Conservation (phyloP, 2,113 vertebrate genomes). For the Microcebus murinus region DNA sequence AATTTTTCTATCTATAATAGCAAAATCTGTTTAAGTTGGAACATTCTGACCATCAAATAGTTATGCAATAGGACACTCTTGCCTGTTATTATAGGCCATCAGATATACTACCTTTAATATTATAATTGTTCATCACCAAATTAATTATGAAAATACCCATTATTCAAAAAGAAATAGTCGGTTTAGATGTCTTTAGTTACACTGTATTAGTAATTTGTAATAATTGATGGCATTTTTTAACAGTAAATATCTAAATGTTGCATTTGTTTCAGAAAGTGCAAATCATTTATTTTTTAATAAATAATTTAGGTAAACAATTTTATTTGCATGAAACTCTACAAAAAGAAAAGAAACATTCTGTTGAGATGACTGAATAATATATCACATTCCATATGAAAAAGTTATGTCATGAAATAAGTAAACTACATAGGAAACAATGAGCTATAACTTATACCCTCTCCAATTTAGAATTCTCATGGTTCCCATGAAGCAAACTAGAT, state of each 20-base stretch:
- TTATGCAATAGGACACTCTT: not conserved
- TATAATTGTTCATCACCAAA: not conserved
- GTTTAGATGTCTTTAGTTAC: not conserved
- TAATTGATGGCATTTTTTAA: not conserved
- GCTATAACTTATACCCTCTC: not conserved
- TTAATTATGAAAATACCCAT: not conserved
- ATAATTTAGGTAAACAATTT: not conserved
- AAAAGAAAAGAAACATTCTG: not conserved
- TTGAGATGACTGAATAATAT: not conserved
- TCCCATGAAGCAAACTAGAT: not conserved
- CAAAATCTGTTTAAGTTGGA: not conserved
- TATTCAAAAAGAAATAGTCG: not conserved
- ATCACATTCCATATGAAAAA: not conserved
- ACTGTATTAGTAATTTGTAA: not conserved
- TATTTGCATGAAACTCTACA: not conserved
- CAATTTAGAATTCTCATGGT: constrained; percentile 34
- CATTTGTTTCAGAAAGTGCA: not conserved
- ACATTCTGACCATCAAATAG: not conserved
- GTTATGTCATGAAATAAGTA: not conserved
- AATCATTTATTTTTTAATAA: not conserved
- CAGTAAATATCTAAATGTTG: not conserved
- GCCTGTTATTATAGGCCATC: not conserved
- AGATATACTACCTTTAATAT: not conserved
- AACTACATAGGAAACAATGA: constrained; percentile 44
- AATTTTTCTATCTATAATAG: not conserved